Conservation (phyloP, 2,113 vertebrate genomes). For the Ammodytes dubius region DNA sequence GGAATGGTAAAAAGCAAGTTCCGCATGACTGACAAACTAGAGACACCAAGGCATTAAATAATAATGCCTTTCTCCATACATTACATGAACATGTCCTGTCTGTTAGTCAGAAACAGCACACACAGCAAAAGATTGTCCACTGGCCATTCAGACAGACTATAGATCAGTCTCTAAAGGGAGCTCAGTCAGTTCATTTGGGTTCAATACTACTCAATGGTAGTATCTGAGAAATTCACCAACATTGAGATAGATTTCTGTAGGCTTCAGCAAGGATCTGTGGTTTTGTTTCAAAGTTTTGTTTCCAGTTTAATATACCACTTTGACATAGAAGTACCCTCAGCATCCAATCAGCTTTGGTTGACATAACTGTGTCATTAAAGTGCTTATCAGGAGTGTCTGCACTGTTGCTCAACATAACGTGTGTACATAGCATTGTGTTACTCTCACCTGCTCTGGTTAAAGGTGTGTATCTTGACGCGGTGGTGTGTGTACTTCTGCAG, state of each 20-base stretch:
- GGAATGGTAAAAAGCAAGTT: constrained; percentile 33
- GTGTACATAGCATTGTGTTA: too few species aligned
- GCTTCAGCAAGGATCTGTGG: neutral
- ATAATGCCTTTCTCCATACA: constrained; percentile 27
- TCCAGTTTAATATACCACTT: neutral
- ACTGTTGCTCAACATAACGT: neutral
- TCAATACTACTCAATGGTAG: neutral
- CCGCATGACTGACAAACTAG: constrained; percentile 26
- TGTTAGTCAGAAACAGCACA: constrained; percentile 74
- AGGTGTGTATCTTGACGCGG: constrained; percentile 97
- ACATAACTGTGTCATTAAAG: neutral
- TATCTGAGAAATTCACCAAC: neutral
- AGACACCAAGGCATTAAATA: constrained; percentile 29
- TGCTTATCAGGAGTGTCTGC: constrained; percentile 31
- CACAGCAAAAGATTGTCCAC: neutral
- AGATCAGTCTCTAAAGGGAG: neutral
- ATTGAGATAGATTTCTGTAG: neutral
- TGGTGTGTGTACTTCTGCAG: constrained; percentile 97
- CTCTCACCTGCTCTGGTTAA: constrained; percentile 97
- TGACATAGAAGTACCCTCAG: neutral
- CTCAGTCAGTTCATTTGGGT: neutral
- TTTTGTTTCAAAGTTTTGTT: neutral
- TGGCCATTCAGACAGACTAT: neutral
- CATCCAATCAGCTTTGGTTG: neutral
- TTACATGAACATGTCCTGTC: constrained; percentile 34